Evolutionary conservation across 2,888 invertebrate species (phyloP).

Genomic region (Spicauda simplicius): DNA sequence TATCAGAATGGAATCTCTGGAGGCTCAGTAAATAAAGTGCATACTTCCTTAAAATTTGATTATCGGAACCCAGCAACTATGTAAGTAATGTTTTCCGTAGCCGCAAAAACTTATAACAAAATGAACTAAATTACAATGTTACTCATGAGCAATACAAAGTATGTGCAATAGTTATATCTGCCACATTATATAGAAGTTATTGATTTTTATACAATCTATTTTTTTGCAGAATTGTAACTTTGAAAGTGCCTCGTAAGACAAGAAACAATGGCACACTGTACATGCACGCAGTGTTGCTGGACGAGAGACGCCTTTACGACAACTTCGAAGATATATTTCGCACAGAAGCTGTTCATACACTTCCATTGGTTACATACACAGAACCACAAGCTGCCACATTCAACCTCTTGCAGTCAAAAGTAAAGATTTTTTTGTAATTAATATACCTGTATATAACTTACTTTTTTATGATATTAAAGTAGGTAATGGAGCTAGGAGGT

Average conservation of each 20-base stretch:
- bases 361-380: conserved; percentile 89
- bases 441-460: no score
- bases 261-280: conserved; percentile 93
- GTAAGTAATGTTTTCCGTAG: conserved; percentile 61
- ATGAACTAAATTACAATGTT: no score
- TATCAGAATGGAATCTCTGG: conserved; percentile 72
- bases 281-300: conserved; percentile 89
- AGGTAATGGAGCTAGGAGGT: no score
- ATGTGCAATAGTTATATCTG: no score
- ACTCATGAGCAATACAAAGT: no score
- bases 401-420: conserved; percentile 86
- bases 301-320: conserved; percentile 76
- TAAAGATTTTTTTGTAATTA: no score
- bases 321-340: conserved; percentile 85
- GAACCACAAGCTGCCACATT: conserved; percentile 91
- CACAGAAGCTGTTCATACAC: conserved; percentile 86
- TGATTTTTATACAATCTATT: background rate
- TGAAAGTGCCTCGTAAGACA: conserved; percentile 90
- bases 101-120: no score
- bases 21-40: conserved; percentile 82
- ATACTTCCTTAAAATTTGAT: conserved; percentile 87
- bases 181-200: no score
- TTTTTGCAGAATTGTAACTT: conserved; percentile 84
- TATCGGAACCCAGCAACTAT: conserved; percentile 79
- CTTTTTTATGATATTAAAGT: no score